Base-by-base conservation (phyloP, 2,888 invertebrate species). In the Palloptera scutellata region DNA sequence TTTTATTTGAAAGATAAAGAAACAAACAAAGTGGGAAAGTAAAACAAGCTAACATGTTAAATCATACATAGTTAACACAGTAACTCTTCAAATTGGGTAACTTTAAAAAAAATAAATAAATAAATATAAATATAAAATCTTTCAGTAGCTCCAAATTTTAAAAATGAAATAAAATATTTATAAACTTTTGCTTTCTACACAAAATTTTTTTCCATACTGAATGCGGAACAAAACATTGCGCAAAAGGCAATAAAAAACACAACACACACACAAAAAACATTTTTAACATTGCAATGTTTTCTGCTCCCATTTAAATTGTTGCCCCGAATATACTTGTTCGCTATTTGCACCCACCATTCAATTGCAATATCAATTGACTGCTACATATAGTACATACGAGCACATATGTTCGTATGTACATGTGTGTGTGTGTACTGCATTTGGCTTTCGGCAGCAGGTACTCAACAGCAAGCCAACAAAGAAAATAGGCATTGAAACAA, bases 141-240 rank as follows among this genome's bases (percentile, higher is more conserved):
- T 30, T 30, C 30, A 30, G 3, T 19, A 51, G n/a, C n/a, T n/a
- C n/a, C n/a, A n/a, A n/a, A n/a, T n/a, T n/a, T n/a, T n/a, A n/a
- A 55, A 45, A 45, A 43, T 15, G 59, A 54, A 57, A 15, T 51
- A 43, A 17, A 68, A 19, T 4, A 43, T 15, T 61, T 42, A 52
- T 41, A 58, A 65, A 58, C 53, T 19, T 61, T 13, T 12, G 12
- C 0, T 4, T 30, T 9, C 12, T 13, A 57, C 13, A 64, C 12
- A 68, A 15, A 57, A 57, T 41, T 52, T 53, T 20, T 30, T 30
- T 4, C 30, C 30, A 30, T 30, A 4, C 6, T 43, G 59, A 53
- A 66, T 66, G 68, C 68, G 68, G 68, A 69, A 69, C 66, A 51
- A 17, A 66, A 66, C 59, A 13, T 53, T 61, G 51, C 54, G 10